These are phyloP conservation scores for Nasonia vitripennis DNA, from an alignment of 1,140 invertebrate species.

Conservation along the genomic window DNA sequence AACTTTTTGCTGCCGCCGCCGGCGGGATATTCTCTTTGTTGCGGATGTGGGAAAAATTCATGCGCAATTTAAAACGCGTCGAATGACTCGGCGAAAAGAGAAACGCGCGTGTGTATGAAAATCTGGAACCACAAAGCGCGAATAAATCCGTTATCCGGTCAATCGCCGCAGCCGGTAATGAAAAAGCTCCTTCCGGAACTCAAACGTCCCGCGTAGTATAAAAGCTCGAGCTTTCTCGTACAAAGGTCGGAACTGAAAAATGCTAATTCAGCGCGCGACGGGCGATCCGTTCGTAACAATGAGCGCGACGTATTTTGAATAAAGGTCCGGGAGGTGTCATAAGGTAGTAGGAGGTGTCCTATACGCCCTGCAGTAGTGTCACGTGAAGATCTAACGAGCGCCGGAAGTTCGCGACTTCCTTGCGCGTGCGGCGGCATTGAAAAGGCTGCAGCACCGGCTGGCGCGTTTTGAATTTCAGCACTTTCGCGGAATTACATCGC, in stretches of 20 bases:
- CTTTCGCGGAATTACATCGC: constrained; percentile 47
- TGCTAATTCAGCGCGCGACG: constrained; percentile 19
- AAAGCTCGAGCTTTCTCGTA: not conserved
- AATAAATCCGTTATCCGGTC: too few relatives aligned
- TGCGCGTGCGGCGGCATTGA: not conserved
- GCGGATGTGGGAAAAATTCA: constrained; percentile 6
- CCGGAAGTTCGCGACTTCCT: not conserved
- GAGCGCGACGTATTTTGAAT: not conserved
- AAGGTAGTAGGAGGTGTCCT: not conserved
- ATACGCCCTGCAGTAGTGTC: not conserved
- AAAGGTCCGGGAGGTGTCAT: not conserved
- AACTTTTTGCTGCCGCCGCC: not conserved
- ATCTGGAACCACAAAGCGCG: too few relatives aligned
- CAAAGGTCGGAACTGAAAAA: not conserved
- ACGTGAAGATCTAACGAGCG: constrained; percentile 31
- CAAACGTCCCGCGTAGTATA: not conserved
- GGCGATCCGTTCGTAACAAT: constrained; percentile 6
- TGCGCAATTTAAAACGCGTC: constrained; percentile 29
- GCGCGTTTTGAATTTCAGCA: constrained; percentile 49
- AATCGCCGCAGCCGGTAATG: too few relatives aligned
- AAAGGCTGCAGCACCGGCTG: constrained; percentile 30
- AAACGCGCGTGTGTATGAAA: too few relatives aligned
- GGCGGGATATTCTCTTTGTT: constrained; percentile 5
- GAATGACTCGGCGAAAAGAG: not conserved
- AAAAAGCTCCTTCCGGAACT: too few relatives aligned